Conservation (phyloP, 2,113 vertebrate species). For the Drymodes brunneopygia region DNA sequence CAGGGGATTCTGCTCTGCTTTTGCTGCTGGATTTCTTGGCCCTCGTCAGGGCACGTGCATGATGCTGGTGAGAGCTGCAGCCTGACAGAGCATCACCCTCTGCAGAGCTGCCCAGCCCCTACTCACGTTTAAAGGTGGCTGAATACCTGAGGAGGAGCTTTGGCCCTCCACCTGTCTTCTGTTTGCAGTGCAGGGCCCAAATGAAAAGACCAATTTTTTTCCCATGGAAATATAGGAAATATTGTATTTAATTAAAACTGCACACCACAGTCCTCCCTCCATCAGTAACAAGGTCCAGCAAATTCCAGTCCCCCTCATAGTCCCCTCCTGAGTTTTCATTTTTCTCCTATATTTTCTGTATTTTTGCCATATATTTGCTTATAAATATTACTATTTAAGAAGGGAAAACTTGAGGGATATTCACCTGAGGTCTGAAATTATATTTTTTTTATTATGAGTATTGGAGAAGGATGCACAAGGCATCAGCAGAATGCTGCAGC, state of each 20-base stretch:
- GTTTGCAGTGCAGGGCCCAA: not conserved
- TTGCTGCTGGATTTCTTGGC: not conserved
- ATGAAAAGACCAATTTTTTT: not conserved
- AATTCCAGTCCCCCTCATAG: not conserved
- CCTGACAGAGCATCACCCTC: not conserved
- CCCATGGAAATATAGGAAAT: not conserved
- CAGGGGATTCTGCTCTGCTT: not conserved
- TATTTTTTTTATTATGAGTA: not conserved
- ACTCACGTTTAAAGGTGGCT: not conserved
- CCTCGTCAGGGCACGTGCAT: fast-evolving
- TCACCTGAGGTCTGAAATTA: not conserved
- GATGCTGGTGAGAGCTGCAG: not conserved
- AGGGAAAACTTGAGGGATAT: not conserved
- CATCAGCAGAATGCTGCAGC: slow-evolving; percentile 38
- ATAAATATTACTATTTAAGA: not conserved
- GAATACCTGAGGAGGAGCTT: not conserved
- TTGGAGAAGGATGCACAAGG: not conserved
- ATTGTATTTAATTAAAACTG: not conserved
- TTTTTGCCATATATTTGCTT: not conserved
- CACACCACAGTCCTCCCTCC: not conserved
- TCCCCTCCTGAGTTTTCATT: not conserved
- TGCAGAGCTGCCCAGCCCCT: not conserved
- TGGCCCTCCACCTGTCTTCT: not conserved
- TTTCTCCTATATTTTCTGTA: not conserved
- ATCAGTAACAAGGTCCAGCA: not conserved